Percentiles rank a stretch among this genome's conserved stretches.
These are phyloP conservation scores for Passer domesticus DNA, from an alignment of 2,113 vertebrate species.

Conservation along the genomic window DNA sequence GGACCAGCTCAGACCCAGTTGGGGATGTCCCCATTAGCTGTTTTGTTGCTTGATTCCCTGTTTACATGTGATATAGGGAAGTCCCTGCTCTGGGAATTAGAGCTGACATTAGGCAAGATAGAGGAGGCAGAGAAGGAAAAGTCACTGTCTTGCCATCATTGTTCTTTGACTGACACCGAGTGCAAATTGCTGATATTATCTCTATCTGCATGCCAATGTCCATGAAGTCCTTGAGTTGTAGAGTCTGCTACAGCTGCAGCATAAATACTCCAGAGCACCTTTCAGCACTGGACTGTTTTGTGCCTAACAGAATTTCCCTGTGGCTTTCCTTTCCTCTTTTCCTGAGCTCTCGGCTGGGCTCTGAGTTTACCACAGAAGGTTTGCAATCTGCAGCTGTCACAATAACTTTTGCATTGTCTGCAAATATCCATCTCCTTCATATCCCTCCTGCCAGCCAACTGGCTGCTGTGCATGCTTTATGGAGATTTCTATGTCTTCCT, in stretches of 20 bases:
- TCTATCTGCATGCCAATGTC: neutral
- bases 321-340: neutral
- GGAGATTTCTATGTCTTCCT: neutral
- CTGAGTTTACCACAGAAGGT: slow-evolving; percentile 9
- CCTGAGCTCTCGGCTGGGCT: neutral
- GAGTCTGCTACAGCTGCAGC: neutral
- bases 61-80: neutral
- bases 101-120: neutral
- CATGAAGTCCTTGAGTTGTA: neutral
- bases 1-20: neutral
- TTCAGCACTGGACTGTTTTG: neutral
- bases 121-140: neutral
- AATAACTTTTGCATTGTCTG: slow-evolving; percentile 42
- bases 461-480: neutral
- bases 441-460: neutral
- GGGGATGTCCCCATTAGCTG: neutral
- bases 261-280: neutral
- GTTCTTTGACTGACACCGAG: neutral
- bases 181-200: neutral
- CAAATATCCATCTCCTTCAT: slow-evolving; percentile 15
- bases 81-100: neutral
- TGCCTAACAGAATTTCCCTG: neutral
- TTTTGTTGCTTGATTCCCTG: neutral
- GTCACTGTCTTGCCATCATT: neutral
- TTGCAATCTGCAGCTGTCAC: slow-evolving; percentile 43